phyloP scores from a whole-genome alignment of 1,140 invertebrate genomes.

The Daktulosphaira vitifoliae region DNA sequence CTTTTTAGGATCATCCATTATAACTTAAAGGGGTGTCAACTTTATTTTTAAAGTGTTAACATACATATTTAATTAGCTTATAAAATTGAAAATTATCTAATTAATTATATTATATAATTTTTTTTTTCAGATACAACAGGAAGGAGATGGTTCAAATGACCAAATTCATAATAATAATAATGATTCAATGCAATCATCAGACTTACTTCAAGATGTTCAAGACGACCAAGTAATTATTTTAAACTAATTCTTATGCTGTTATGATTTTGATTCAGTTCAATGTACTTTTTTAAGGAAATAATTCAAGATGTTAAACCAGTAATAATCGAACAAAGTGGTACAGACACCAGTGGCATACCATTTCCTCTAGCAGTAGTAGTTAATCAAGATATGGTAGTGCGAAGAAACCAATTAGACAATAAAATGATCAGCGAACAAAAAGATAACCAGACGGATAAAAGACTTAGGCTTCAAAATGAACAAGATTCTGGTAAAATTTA shows the following conservation, averaged over 20 bases:
- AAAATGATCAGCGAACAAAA: slow-evolving; percentile 28
- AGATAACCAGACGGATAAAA: slow-evolving; percentile 30
- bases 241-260: no score
- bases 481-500: slow-evolving; percentile 19
- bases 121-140: slow-evolving; percentile 17
- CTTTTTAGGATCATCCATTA: no score
- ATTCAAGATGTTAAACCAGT: slow-evolving; percentile 40
- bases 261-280: no score
- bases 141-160: slow-evolving; percentile 31
- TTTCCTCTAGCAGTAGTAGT: slow-evolving; percentile 48
- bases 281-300: slow-evolving; percentile 36
- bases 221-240: slow-evolving; percentile 22
- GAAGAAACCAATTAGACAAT: slow-evolving; percentile 32
- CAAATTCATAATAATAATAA: slow-evolving; percentile 29
- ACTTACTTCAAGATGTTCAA: slow-evolving; percentile 25
- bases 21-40: no score
- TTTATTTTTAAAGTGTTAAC: no score
- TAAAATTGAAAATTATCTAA: no score
- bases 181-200: slow-evolving; percentile 28
- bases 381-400: slow-evolving; percentile 41
- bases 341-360: slow-evolving; percentile 43
- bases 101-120: no score
- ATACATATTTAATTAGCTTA: no score
- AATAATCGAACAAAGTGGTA: slow-evolving; percentile 34
- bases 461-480: slow-evolving; percentile 32